Base-by-base conservation (phyloP, 2,888 invertebrate species). In the Trimorus sp. region DNA sequence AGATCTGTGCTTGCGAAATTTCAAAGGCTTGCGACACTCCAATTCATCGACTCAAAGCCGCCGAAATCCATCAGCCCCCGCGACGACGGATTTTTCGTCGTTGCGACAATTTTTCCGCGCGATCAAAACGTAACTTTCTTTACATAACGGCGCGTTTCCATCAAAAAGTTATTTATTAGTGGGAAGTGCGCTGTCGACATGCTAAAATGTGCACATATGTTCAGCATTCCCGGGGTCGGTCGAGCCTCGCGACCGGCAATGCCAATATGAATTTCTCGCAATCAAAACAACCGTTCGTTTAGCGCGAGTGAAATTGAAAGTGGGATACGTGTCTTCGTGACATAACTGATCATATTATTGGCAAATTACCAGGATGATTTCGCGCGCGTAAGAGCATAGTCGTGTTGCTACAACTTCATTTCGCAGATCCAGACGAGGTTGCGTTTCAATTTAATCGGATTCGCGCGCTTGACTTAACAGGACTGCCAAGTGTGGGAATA, bases 91-190 rank as follows among this genome's bases (percentile, higher is more conserved):
- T 26, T 26, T 26, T 26, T 26, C 4, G 26, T 26, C 26, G 26
- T 26, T 1, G 26, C 26, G 26, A 26, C 26, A 26, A 26, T 26
- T 1, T 26, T 26, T 26, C 26, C 26, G 26, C 26, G 26, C 26
- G 26, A 26, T 5, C 7, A 6, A 70, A 70, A 78, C 59, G 78
- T 60, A 65, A 71, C 78, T 78, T 78, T 78, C 78, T 78, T 78
- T 78, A 78, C 71, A 71, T 78, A 78, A 78, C 71, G 26, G 26
- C 42, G 70, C 48, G 54, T 66, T 71, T 71, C 66, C 71, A 71
- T 71, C 69, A 71, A 77, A 78, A 71, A 78, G 71, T 66, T 71
- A 78, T 78, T 78, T 78, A 78, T 78, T 78, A 78, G 78, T 78
- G 78, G 78, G 78, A 78, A 78, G 78, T 71, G 60, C 65, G 71